phyloP scores from a whole-genome alignment of 2,797 vertebrate genomes.

The Emydoidea blandingii region DNA sequence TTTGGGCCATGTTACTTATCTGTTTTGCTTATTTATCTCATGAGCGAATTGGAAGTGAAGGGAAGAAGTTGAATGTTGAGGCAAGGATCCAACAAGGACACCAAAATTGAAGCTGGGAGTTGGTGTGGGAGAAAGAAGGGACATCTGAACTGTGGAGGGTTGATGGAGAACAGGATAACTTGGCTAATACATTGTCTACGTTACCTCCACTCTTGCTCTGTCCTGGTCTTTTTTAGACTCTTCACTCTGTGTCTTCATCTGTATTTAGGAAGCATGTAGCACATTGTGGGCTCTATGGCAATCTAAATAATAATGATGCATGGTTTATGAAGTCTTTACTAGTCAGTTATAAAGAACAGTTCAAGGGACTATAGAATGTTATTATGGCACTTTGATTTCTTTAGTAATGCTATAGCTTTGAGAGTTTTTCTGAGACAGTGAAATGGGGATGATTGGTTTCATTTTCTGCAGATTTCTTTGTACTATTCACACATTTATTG shows the following conservation, averaged over 20 bases:
- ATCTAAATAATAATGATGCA: background rate
- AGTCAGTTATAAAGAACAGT: background rate
- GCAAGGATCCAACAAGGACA: background rate
- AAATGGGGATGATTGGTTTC: background rate
- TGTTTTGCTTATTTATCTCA: constrained; percentile 44
- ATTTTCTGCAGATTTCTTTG: constrained; percentile 21
- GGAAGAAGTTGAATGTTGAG: background rate
- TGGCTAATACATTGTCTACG: background rate
- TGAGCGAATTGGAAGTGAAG: background rate
- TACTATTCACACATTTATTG: background rate
- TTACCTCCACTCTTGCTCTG: background rate
- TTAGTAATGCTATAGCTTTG: background rate
- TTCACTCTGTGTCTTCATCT: background rate
- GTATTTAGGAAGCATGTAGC: background rate
- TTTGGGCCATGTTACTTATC: constrained; percentile 57
- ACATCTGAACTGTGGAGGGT: background rate
- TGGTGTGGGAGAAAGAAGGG: background rate
- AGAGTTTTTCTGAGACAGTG: constrained; percentile 9
- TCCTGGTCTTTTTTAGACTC: background rate
- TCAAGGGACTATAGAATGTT: background rate
- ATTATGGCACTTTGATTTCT: background rate
- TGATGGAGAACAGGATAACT: background rate
- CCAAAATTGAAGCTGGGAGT: background rate
- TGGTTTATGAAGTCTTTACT: background rate
- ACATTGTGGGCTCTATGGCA: background rate